These are phyloP conservation scores for Anabacerthia variegaticeps DNA, from an alignment of 2,797 vertebrate genomes.

Conservation along the genomic window DNA sequence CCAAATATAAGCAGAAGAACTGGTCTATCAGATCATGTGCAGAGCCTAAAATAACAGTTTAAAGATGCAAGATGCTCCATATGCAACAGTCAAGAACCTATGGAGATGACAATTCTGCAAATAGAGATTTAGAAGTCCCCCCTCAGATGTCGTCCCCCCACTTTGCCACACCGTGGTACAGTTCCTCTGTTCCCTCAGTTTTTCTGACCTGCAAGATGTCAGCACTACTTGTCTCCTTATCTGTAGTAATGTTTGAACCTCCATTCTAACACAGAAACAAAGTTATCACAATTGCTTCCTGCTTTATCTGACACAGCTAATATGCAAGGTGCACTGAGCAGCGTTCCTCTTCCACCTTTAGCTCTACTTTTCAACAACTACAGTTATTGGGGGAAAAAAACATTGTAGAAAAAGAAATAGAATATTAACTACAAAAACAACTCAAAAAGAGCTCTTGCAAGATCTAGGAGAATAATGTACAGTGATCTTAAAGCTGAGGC, in stretches of 20 bases:
- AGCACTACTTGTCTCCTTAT: not conserved
- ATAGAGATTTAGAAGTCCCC: not conserved
- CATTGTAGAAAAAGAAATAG: not conserved
- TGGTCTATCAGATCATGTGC: not conserved
- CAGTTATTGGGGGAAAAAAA: not conserved
- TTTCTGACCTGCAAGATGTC: not conserved
- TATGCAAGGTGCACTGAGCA: not conserved
- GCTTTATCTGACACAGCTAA: not conserved
- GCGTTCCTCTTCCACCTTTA: not conserved
- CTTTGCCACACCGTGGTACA: fast-evolving
- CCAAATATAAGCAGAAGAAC: not conserved
- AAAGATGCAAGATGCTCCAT: not conserved
- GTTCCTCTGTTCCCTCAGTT: not conserved
- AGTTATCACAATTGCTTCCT: fast-evolving
- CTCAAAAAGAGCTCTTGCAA: not conserved
- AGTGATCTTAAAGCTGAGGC: not conserved
- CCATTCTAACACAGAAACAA: not conserved
- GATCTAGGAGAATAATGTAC: not conserved
- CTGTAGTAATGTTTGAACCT: not conserved
- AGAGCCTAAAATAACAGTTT: not conserved
- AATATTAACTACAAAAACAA: not conserved
- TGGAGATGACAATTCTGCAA: not conserved
- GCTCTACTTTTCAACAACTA: not conserved
- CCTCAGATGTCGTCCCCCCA: no score
- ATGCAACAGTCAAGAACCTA: not conserved